Evolutionary conservation across 2,797 vertebrate genomes (phyloP).

Genomic region (Acestrorhynchus altus): DNA sequence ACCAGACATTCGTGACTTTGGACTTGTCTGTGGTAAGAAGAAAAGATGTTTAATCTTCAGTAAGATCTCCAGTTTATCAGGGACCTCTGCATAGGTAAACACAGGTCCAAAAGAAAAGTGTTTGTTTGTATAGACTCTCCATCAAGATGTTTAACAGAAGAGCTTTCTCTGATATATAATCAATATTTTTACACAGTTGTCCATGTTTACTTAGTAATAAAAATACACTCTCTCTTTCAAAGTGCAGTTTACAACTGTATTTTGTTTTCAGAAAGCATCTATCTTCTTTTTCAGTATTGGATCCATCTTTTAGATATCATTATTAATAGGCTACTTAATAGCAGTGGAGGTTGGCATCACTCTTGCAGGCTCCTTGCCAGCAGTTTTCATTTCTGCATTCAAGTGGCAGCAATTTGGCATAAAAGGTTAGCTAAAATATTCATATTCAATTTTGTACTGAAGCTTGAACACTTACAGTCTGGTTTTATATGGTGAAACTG

Average conservation of each 20-base stretch:
- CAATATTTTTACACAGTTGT: too few species aligned
- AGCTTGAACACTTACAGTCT: neutral
- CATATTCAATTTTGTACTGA: slow-evolving; percentile 11
- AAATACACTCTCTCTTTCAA: neutral
- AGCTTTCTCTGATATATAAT: too few species aligned
- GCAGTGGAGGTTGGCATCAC: slow-evolving; percentile 15
- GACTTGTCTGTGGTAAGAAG: neutral
- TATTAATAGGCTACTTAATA: slow-evolving; percentile 22
- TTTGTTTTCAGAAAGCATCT: neutral
- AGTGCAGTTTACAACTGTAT: neutral
- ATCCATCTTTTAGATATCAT: slow-evolving; percentile 27
- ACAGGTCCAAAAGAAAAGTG: neutral
- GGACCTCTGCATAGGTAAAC: neutral
- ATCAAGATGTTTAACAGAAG: too few species aligned
- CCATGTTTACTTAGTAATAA: too few species aligned
- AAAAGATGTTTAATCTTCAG: neutral
- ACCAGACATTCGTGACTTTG: neutral
- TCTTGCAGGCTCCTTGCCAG: slow-evolving; percentile 25
- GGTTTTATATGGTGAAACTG: too few species aligned
- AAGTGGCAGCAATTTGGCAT: slow-evolving; percentile 24
- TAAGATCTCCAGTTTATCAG: neutral
- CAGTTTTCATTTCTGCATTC: slow-evolving; percentile 26
- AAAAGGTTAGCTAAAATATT: slow-evolving; percentile 21
- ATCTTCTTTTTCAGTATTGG: neutral
- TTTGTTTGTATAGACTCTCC: neutral